These are phyloP conservation scores for Pogonomyrmex californicus DNA, from an alignment of 1,140 invertebrate species.

Conservation along the genomic window DNA sequence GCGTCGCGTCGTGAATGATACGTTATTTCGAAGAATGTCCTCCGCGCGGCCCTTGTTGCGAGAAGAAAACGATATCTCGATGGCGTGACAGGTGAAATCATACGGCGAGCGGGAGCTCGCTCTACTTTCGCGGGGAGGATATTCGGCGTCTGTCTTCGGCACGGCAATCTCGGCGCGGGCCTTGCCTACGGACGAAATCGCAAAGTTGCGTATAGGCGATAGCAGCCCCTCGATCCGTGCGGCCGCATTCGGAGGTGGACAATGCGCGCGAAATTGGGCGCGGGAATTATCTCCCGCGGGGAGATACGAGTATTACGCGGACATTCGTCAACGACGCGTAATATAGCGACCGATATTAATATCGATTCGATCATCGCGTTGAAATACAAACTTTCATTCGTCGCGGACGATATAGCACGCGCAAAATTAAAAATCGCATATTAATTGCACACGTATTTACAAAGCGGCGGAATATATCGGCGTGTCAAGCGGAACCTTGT, in stretches of 20 bases:
- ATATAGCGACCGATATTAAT: conserved; percentile 31
- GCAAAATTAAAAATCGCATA: conserved; percentile 1
- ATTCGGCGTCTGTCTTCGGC: conserved; percentile 33
- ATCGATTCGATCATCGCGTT: background rate
- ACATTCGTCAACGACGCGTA: background rate
- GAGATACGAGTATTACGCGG: background rate
- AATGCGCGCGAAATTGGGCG: conserved; percentile 35
- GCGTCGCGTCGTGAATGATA: conserved; percentile 40
- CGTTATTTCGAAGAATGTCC: conserved; percentile 37
- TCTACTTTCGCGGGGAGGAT: conserved; percentile 35
- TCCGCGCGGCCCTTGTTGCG: conserved; percentile 19
- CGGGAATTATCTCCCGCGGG: conserved; percentile 17
- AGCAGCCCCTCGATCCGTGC: conserved; percentile 13
- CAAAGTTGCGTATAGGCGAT: conserved; percentile 38
- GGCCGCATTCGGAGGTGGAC: conserved; percentile 39
- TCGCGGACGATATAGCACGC: background rate
- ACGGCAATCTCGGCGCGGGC: conserved; percentile 65
- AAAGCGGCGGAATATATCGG: background rate
- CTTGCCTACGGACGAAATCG: background rate
- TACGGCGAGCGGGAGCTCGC: conserved; percentile 46
- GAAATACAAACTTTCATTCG: background rate
- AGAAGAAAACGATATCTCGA: conserved; percentile 58
- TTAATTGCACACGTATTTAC: background rate
- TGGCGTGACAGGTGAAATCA: conserved; percentile 72
- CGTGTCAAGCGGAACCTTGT: background rate